Conservation (phyloP, 2,888 invertebrate species). For the Nephrotoma guestfalica region DNA sequence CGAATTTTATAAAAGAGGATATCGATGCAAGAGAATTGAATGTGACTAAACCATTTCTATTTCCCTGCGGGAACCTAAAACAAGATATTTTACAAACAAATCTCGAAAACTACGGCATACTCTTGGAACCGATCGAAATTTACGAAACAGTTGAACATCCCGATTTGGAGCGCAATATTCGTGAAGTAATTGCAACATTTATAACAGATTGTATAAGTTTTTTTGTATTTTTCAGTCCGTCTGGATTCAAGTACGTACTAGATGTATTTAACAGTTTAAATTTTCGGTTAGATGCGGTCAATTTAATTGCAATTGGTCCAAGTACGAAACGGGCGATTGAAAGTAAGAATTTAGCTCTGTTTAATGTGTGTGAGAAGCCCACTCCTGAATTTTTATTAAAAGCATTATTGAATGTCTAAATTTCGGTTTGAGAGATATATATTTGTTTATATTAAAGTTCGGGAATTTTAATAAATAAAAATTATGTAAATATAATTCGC, state of each 20-base stretch:
- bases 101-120: conserved; percentile 29
- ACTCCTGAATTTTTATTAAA: conserved; percentile 37
- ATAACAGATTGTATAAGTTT: conserved; percentile 26
- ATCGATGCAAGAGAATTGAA: background rate
- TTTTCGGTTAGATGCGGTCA: conserved; percentile 22
- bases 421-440: background rate
- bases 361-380: conserved; percentile 36
- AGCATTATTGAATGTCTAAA: conserved; percentile 18
- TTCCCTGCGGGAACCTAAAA: conserved; percentile 42
- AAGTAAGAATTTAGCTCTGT: conserved; percentile 30
- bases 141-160: conserved; percentile 39
- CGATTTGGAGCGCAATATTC: conserved; percentile 23
- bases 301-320: conserved; percentile 42
- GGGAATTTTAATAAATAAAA: background rate
- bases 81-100: conserved; percentile 35
- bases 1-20: conserved; percentile 20
- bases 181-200: background rate
- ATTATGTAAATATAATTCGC: background rate
- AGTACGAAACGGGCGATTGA: conserved; percentile 38
- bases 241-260: conserved; percentile 36
- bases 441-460: background rate
- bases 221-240: conserved; percentile 43
- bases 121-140: conserved; percentile 35
- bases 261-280: conserved; percentile 30
- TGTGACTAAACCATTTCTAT: conserved; percentile 32